Base-by-base conservation (phyloP, 2,888 invertebrate genomes). In the Epirrita christyi region DNA sequence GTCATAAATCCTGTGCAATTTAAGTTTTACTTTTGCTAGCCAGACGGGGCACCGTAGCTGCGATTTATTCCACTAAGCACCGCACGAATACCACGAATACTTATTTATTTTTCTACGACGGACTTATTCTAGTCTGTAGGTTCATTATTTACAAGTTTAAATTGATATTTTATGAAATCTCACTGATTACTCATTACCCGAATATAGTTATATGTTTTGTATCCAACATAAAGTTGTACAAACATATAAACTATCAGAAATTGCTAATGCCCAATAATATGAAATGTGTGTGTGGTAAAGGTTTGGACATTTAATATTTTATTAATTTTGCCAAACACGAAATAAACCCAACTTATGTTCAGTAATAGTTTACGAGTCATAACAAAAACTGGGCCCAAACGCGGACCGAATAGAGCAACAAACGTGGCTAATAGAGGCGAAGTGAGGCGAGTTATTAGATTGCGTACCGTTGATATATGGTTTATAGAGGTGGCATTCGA, bases 381-480 rank as follows among this genome's bases (percentile, higher is more conserved):
- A 59, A 55, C 55, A 52, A 44, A 52, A 45, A 43, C 14, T 45
- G 44, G 43, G 47, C 47, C 52, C 46, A 34, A 44, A 48, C 48
- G 40, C 32, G 34, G 49, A 36, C 14, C 47, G 40, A 40, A 48
- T 55, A 14, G 40, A 37, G 49, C 53, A 43, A 47, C 55, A 49
- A 56, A 56, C 42, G 50, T 37, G 42, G 29, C 43, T 60, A 60
- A 53, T 50, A 48, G 52, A 46, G 37, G 72, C 72, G 21, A 75
- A 75, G 69, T 71, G 73, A 71, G 67, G 67, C 70, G 62, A 70
- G 73, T 75, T 76, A 79, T 81, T 80, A 75, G 74, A 69, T 75
- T 71, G 70, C 72, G 73, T 70, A 66, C n/a, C 21, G 42, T 40
- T 9, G 32, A 45, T 32, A 40, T 46, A 50, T 37, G 21, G 9